Base-by-base conservation (phyloP, 2,797 vertebrate genomes). In the Pantherophis vulpinus region DNA sequence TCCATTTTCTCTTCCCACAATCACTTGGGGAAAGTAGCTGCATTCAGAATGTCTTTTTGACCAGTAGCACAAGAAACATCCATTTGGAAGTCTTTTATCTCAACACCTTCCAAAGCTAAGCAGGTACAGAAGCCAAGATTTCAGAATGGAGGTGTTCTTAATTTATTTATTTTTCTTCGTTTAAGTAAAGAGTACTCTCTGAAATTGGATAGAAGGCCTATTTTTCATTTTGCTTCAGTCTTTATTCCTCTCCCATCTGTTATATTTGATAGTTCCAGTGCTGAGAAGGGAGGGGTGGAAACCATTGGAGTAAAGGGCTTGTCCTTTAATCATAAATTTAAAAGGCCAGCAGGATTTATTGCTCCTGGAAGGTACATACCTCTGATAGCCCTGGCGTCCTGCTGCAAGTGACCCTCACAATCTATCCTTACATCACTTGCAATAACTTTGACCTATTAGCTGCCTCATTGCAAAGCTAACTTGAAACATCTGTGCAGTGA, bases 371-470 rank as follows among this genome's bases (percentile, higher is more conserved):
- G 87, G 92, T 91, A 86, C 23, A 91, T 90, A 4, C 87, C 8
- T 94, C 86, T 91, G n/a, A 90, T 93, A 94, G 88, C 23, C 9
- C 3, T 5, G n/a, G 88, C 61, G 54, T 94, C 20, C 0, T 10
- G 94, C 51, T 94, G 12, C 92, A 94, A 95, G 95, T 66, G 58
- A 54, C 87, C 87, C 88, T 87, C 55, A 94, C 92, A 95, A 29
- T 95, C 89, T 93, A 95, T 91, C 83, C 10, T 95, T 88, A 87
- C 93, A 92, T 94, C 94, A 90, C 66, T 63, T 93, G 25, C 91
- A 96, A 94, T 94, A 89, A 95, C 93, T 93, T 94, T 96, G 94
- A 95, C 91, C 93, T 94, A 94, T 95, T 94, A 95, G 89, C 83
- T 32, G 32, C 87, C 74, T 88, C 79, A 74, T 88, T 91, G 83